These are phyloP conservation scores for Myoxocephalus aenaeus DNA, from an alignment of 2,797 vertebrate species.

Conservation along the genomic window DNA sequence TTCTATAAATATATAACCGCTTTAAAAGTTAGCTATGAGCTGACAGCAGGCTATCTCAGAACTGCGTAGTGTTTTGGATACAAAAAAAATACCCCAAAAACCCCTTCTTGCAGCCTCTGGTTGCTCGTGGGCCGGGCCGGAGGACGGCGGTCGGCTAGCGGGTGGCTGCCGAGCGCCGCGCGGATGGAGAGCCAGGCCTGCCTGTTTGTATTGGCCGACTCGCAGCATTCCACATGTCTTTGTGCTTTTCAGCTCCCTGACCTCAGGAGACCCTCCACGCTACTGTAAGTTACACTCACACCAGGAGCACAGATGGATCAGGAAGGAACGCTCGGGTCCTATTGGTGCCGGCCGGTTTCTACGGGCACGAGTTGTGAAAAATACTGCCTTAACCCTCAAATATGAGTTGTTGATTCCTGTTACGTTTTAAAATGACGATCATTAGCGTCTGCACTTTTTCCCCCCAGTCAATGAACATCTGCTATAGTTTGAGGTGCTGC, in stretches of 20 bases:
- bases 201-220: slow-evolving; percentile 84
- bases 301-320: slow-evolving; percentile 78
- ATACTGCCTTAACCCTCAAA: slow-evolving; percentile 25
- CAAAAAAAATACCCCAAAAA: background rate
- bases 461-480: background rate
- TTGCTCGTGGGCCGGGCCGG: slow-evolving; percentile 31
- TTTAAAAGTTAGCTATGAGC: background rate
- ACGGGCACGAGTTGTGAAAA: slow-evolving; percentile 48
- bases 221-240: slow-evolving; percentile 87
- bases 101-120: background rate
- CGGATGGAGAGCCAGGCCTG: slow-evolving; percentile 77
- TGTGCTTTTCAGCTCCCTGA: slow-evolving; percentile 86
- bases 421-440: background rate
- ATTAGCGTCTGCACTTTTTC: slow-evolving; percentile 4
- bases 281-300: slow-evolving; percentile 80
- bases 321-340: slow-evolving; percentile 47
- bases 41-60: background rate
- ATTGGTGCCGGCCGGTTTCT: slow-evolving; percentile 46
- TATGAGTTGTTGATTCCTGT: slow-evolving; percentile 19
- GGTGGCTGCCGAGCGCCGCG: slow-evolving; percentile 71
- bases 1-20: background rate
- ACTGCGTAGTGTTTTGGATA: background rate
- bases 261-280: slow-evolving; percentile 84
- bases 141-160: slow-evolving; percentile 47
- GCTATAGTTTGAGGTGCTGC: background rate